A percentile compares a stretch with the other conserved stretches of the same genome.
These are phyloP conservation scores for Fulmarus glacialis DNA, from an alignment of 2,113 vertebrate species.

Conservation along the genomic window DNA sequence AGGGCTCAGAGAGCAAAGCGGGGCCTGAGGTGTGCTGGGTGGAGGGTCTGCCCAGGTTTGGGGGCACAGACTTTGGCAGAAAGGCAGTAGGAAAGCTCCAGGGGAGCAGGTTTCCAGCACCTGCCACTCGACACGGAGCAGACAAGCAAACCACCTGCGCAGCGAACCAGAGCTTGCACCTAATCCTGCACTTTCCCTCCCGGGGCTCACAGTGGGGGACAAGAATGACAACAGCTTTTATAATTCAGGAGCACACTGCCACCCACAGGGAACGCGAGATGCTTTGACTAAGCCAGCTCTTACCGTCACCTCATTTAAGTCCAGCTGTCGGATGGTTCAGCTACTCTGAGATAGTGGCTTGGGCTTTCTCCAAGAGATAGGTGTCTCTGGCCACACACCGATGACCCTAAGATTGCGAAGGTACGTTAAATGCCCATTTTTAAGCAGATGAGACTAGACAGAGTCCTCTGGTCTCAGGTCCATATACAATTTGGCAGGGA, in stretches of 20 bases:
- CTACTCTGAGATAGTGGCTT: not conserved
- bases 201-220: not conserved
- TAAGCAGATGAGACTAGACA: not conserved
- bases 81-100: not conserved
- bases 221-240: not conserved
- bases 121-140: not conserved
- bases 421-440: fast-evolving
- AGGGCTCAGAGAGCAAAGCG: fast-evolving
- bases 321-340: not conserved
- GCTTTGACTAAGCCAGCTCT: not conserved
- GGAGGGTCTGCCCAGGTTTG: not conserved
- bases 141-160: not conserved
- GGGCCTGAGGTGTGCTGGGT: not conserved
- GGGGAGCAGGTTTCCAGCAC: not conserved
- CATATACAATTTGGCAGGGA: fast-evolving
- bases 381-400: fast-evolving
- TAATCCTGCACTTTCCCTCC: not conserved
- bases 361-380: not conserved
- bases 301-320: not conserved
- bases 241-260: not conserved
- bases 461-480: not conserved
- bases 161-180: not conserved
- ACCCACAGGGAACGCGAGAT: not conserved
- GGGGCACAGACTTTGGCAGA: not conserved
- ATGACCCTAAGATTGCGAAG: not conserved